Evolutionary conservation across 2,888 invertebrate genomes (phyloP).

Genomic region (Coelopa pilipes): DNA sequence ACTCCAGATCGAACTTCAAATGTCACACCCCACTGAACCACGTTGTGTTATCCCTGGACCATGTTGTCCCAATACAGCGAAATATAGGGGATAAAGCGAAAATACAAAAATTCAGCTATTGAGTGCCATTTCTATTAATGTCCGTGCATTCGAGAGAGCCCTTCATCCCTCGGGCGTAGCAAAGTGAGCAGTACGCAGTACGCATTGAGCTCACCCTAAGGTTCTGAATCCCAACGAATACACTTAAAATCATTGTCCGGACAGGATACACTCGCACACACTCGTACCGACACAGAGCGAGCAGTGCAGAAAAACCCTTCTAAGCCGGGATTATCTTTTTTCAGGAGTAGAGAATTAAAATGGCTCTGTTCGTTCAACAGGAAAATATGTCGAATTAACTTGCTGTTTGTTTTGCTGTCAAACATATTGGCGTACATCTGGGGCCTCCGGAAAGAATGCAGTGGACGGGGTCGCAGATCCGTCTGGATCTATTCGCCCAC

Average conservation of each 20-base stretch:
- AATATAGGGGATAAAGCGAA: neutral
- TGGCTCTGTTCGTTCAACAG: conserved; percentile 43
- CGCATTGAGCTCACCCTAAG: conserved; percentile 6
- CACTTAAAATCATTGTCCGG: conserved; percentile 20
- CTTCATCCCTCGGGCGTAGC: conserved; percentile 18
- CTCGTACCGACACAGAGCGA: conserved; percentile 20
- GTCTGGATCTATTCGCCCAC: neutral
- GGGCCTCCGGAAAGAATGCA: neutral
- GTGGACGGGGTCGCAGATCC: neutral
- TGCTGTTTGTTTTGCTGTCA: conserved; percentile 46
- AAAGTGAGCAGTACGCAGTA: conserved; percentile 8
- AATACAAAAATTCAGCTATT: neutral
- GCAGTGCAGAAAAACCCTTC: conserved; percentile 16
- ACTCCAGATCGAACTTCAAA: conserved; percentile 8
- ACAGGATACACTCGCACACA: neutral
- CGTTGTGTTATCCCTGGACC: neutral
- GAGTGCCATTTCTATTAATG: conserved; percentile 14
- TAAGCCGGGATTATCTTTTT: conserved; percentile 47
- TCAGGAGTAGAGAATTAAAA: conserved; percentile 35
- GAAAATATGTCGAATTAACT: conserved; percentile 50
- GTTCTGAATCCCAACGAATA: conserved; percentile 20
- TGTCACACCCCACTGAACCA: conserved; percentile 18
- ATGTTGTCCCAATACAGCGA: conserved; percentile 19
- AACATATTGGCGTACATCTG: conserved; percentile 30
- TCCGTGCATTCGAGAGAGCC: neutral